Evolutionary conservation across 1,140 invertebrate species (phyloP).

Genomic region (Pissodes strobi): DNA sequence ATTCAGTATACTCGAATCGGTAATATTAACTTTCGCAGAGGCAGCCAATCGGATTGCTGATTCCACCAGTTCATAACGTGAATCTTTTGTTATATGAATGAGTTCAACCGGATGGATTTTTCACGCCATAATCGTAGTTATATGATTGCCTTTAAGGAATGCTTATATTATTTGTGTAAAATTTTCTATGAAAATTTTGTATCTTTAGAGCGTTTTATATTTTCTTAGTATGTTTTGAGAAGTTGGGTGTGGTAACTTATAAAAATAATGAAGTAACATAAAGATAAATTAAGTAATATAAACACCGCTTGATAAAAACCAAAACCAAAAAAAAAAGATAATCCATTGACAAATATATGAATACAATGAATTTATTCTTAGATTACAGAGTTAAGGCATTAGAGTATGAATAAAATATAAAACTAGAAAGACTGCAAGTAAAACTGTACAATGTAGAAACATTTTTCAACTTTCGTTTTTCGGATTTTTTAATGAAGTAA

Average conservation of each 20-base stretch:
- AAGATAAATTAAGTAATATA: slow-evolving; percentile 42
- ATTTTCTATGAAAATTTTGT: slow-evolving; percentile 6
- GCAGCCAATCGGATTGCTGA: too few species aligned
- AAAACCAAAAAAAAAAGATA: slow-evolving; percentile 52
- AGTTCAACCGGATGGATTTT: too few species aligned
- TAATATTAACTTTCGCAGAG: too few species aligned
- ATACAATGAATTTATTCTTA: slow-evolving; percentile 58
- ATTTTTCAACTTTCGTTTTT: slow-evolving; percentile 15
- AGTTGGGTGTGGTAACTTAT: slow-evolving; percentile 15
- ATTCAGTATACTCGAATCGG: too few species aligned
- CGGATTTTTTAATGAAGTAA: slow-evolving; percentile 7
- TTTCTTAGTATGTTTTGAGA: slow-evolving; percentile 4
- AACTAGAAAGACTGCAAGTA: slow-evolving; percentile 53
- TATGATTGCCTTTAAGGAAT: neutral
- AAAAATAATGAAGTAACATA: slow-evolving; percentile 33
- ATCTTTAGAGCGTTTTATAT: neutral
- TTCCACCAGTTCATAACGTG: too few species aligned
- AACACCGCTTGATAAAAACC: slow-evolving; percentile 46
- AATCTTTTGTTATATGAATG: too few species aligned
- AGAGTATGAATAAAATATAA: slow-evolving; percentile 42
- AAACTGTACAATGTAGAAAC: slow-evolving; percentile 50
- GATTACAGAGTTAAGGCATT: slow-evolving; percentile 51
- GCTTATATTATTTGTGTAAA: neutral
- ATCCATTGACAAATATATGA: slow-evolving; percentile 56
- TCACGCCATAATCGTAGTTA: too few species aligned